phyloP scores from a whole-genome alignment of 2,797 vertebrate species.

The Pseudocheirus occidentalis region DNA sequence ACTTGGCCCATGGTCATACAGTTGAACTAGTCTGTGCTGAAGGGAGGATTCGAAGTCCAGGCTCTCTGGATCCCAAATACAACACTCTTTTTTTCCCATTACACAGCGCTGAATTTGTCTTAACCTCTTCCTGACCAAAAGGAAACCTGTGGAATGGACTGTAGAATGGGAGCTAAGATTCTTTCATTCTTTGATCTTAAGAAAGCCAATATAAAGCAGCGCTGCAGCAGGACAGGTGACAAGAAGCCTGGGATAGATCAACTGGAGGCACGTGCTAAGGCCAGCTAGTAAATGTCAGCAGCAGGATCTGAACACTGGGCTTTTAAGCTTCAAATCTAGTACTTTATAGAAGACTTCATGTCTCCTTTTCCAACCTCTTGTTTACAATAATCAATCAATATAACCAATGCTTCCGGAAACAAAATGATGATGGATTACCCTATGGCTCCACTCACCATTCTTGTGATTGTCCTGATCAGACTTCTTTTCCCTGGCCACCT shows the following conservation, averaged over 20 bases:
- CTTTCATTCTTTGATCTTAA: background rate
- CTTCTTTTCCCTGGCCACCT: background rate
- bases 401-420: background rate
- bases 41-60: background rate
- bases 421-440: background rate
- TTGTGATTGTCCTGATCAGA: background rate
- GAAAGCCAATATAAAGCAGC: background rate
- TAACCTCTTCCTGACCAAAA: background rate
- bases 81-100: background rate
- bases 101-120: background rate
- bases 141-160: background rate
- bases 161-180: background rate
- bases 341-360: background rate
- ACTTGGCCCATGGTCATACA: background rate
- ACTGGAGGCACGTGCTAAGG: background rate
- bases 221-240: background rate
- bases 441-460: background rate
- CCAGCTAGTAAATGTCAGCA: background rate
- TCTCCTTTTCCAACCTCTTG: background rate
- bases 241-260: background rate
- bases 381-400: background rate
- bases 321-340: background rate
- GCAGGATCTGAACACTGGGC: background rate
- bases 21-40: background rate
- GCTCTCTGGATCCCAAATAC: background rate